Base-by-base conservation (phyloP, 1,140 invertebrate genomes). In the Belonocnema kinseyi region DNA sequence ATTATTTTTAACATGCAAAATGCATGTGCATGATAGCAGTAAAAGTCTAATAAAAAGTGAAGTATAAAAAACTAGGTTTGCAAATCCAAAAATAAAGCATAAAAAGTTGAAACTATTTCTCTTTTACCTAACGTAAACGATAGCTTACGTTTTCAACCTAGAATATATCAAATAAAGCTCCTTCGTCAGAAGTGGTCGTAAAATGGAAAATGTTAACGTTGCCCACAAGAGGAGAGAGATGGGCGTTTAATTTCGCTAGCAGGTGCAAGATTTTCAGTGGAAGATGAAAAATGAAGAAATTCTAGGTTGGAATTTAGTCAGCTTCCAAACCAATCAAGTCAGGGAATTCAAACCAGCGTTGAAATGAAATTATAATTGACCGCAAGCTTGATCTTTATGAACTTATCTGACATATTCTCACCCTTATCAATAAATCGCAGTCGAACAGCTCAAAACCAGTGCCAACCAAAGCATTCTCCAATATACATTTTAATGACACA, bases 231-330 rank as follows among this genome's bases (percentile, higher is more conserved):
- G 11, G 3, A 56, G 17, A 19, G 17, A 19, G 21, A 56, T 19
- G 3, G 10, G 3, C 16, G 16, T 17, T 54, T n/a, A 17, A 54
- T 10, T 17, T 17, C 53, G 54, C 17, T 17, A 56, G 54, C 17
- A 56, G 17, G 54, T 56, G 19, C n/a, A 19, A 19, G n/a, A 19
- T 19, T 19, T 56, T 3, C 6, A 51, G 33, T 50, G n/a, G 26
- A 10, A 58, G 17, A 61, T 17, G 73, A 51, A 26, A 73, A 73
- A 77, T 51, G 19, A 11, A 77, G 72, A 56, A 77, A 83, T 75
- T 73, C 73, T 10, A 16, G 53, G 73, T 56, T 16, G 61, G 50
- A 54, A 56, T 80, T 71, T 81, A 85, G 85, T 85, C 83, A 77
- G 83, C 75, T 81, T 84, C 75, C 8, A 56, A 56, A 19, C 21